A percentile compares a stretch with the other conserved stretches of the same genome.
Evolutionary conservation across 1,140 invertebrate species (phyloP).

Genomic region (Sycobia sp.): DNA sequence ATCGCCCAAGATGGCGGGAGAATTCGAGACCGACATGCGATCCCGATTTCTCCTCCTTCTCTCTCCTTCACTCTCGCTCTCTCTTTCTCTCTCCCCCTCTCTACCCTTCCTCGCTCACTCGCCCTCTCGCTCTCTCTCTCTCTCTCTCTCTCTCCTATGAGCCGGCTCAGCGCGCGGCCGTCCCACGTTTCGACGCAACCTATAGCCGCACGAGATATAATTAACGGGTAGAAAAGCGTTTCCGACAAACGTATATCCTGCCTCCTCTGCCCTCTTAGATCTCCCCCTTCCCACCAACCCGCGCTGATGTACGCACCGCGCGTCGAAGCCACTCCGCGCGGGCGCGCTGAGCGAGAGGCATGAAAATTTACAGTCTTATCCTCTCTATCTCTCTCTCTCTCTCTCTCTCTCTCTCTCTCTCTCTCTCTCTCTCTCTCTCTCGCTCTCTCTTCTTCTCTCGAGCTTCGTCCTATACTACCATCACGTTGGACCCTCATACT

Average conservation of each 20-base stretch:
- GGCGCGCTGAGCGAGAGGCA: too few relatives aligned
- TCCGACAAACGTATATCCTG: slow-evolving; percentile 35
- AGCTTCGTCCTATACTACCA: too few relatives aligned
- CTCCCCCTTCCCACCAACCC: neutral
- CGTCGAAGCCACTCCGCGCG: neutral
- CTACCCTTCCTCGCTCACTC: too few relatives aligned
- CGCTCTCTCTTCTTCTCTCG: too few relatives aligned
- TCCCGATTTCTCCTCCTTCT: slow-evolving; percentile 58
- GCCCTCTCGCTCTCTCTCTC: too few relatives aligned
- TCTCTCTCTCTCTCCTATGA: slow-evolving; percentile 28
- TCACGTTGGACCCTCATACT: too few relatives aligned
- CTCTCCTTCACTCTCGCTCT: too few relatives aligned
- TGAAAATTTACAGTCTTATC: too few relatives aligned
- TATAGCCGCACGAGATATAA: slow-evolving; percentile 32
- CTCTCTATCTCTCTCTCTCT: too few relatives aligned
- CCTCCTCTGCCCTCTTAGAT: neutral
- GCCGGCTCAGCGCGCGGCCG: slow-evolving; percentile 5
- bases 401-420: too few relatives aligned
- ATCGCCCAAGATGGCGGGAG: slow-evolving; percentile 60
- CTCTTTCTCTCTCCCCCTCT: too few relatives aligned
- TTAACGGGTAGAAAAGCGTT: slow-evolving; percentile 34
- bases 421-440: too few relatives aligned
- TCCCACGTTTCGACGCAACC: slow-evolving; percentile 18
- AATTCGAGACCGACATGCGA: slow-evolving; percentile 61
- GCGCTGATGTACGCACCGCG: neutral